Evolutionary conservation across 2,888 invertebrate species (phyloP), one percentile per base, ranked within the genome.

Genomic region (Leptinotarsa peninsularis): DNA sequence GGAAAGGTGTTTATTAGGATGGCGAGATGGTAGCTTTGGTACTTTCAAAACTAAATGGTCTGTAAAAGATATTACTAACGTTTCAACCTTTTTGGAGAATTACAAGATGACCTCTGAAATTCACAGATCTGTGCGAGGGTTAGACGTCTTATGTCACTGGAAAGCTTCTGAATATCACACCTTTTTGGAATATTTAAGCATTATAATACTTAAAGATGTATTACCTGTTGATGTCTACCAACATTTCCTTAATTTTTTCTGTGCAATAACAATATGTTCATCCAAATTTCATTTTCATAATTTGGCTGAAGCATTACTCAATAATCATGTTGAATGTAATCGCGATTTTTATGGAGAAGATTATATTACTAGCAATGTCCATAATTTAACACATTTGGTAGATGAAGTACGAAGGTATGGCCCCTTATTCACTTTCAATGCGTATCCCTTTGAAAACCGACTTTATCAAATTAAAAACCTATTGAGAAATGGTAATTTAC

Each of bases 301-400:
- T 49, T 17, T 72, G 56, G 68, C 72, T 18, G 52, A 73, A 13
- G 3, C 2, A 23, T 3, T 68, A 49, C 33, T 68, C 14, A 1
- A 43, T 58, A 4, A 63, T 4, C 71, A 71, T 52, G 52, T 15
- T 63, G 71, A 76, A 50, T 17, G 4, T 4, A 15, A 15, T 50
- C 13, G 50, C 14, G 3, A 54, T 71, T 50, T 63, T 18, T 77
- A 77, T 67, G 77, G 75, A 4, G 68, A 73, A 71, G 72, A 77
- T 3, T 75, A 77, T 23, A 75, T 77, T 3, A 75, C 75, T 0
- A 77, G 77, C 23, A 77, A 75, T 52, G 72, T 77, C 3, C 77
- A 83, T 77, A 84, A 83, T 66, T 80, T 83, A 14, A 87, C 86
- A 79, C 81, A 81, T 10, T 87, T 84, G 81, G 86, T 86, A 80